These are phyloP conservation scores for Deilephila porcellus DNA, from an alignment of 2,888 invertebrate genomes.

Conservation along the genomic window DNA sequence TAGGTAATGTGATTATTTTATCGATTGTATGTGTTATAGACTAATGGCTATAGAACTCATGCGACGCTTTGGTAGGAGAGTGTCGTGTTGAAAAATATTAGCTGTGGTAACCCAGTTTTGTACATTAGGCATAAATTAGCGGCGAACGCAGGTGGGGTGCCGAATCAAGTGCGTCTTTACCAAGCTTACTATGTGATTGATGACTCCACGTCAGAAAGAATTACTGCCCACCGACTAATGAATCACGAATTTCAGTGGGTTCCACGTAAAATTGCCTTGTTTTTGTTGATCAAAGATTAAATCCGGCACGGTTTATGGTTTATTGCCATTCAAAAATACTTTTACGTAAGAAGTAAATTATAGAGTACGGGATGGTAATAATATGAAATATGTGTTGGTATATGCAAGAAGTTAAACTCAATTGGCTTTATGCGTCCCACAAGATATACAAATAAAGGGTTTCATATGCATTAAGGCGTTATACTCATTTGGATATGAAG, in stretches of 20 bases:
- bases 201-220: slow-evolving; percentile 54
- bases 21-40: too few species aligned
- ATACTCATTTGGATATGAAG: too few species aligned
- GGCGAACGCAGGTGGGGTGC: slow-evolving; percentile 46
- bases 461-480: too few species aligned
- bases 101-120: slow-evolving; percentile 45
- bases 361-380: not conserved
- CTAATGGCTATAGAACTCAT: not conserved
- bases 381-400: too few species aligned
- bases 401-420: too few species aligned
- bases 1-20: not conserved
- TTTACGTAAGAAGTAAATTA: not conserved
- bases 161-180: slow-evolving; percentile 40
- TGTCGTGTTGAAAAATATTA: slow-evolving; percentile 35
- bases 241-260: slow-evolving; percentile 48
- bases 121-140: slow-evolving; percentile 46
- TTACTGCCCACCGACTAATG: slow-evolving; percentile 53
- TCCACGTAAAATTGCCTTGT: slow-evolving; percentile 54
- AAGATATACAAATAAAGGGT: too few species aligned
- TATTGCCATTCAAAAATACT: slow-evolving; percentile 14
- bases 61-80: not conserved
- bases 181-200: slow-evolving; percentile 54
- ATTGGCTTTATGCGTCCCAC: too few species aligned
- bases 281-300: slow-evolving; percentile 49
- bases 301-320: slow-evolving; percentile 41